A percentile compares a stretch with the other conserved stretches of the same genome.
Evolutionary conservation across 2,888 invertebrate genomes (phyloP).

Genomic region (Volucella inflata): DNA sequence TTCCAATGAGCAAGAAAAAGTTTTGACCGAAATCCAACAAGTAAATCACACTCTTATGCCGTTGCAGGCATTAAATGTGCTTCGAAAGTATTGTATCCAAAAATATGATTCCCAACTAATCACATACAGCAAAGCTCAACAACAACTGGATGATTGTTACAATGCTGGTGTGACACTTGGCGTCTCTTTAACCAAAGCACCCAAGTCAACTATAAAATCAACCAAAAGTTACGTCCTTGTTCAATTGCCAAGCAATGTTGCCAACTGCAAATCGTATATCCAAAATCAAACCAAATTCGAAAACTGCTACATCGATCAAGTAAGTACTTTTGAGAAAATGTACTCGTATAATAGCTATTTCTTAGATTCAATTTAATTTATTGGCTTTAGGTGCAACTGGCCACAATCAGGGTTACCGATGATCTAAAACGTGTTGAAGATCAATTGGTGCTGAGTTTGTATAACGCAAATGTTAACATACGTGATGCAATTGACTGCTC

Average conservation of each 20-base stretch:
- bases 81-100: background rate
- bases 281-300: background rate
- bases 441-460: background rate
- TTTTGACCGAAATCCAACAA: background rate
- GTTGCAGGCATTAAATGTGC: background rate
- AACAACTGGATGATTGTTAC: background rate
- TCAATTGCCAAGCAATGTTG: background rate
- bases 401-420: background rate
- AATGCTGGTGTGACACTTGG: background rate
- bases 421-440: background rate
- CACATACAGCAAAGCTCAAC: background rate
- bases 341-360: background rate
- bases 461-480: background rate
- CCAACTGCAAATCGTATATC: background rate
- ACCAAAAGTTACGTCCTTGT: background rate
- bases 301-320: background rate
- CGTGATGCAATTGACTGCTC: background rate
- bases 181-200: background rate
- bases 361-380: background rate
- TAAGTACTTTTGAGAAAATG: too few relatives aligned
- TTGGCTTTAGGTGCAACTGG: background rate
- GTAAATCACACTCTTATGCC: conserved; percentile 12
- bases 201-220: background rate
- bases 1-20: background rate
- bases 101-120: background rate